Evolutionary conservation across 2,888 invertebrate genomes (phyloP).

Genomic region (Hofmannophila pseudospretella): DNA sequence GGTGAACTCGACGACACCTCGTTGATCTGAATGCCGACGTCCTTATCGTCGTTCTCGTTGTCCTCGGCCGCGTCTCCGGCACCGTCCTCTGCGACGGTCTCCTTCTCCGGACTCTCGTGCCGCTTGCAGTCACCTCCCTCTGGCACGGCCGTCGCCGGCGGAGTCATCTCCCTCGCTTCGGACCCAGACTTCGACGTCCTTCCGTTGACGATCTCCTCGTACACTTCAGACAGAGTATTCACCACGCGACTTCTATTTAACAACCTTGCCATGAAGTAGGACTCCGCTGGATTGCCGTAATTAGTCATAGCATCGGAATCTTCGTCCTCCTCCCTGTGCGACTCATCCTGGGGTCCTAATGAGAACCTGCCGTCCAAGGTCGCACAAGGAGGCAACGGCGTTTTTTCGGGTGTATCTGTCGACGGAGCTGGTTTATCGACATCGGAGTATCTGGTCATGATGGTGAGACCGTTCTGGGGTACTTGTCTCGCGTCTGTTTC

Average conservation of each 20-base stretch:
- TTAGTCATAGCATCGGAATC: slow-evolving; percentile 49
- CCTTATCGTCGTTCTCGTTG: slow-evolving; percentile 15
- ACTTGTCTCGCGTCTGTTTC: slow-evolving; percentile 24
- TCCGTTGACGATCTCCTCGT: slow-evolving; percentile 47
- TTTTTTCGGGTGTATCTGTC: slow-evolving; percentile 25
- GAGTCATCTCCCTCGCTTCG: slow-evolving; percentile 22
- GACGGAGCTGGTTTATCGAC: slow-evolving; percentile 37
- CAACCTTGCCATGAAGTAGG: slow-evolving; percentile 67
- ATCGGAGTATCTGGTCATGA: slow-evolving; percentile 70
- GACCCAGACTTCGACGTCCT: slow-evolving; percentile 12
- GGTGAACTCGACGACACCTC: slow-evolving; percentile 82
- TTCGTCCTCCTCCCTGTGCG: slow-evolving; percentile 24
- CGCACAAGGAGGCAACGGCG: slow-evolving; percentile 53
- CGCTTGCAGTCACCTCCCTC: slow-evolving; percentile 14
- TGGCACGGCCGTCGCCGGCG: slow-evolving; percentile 17
- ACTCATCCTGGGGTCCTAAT: slow-evolving; percentile 30
- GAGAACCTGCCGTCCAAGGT: slow-evolving; percentile 49
- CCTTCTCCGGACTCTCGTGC: slow-evolving; percentile 1
- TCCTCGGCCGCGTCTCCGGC: slow-evolving; percentile 9
- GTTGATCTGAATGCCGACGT: slow-evolving; percentile 80
- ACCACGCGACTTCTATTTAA: slow-evolving; percentile 56
- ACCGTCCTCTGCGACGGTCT: slow-evolving; percentile 15
- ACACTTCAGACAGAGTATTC: slow-evolving; percentile 62
- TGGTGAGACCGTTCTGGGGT: slow-evolving; percentile 67
- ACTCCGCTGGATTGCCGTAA: slow-evolving; percentile 70